Evolutionary conservation across 2,797 vertebrate species (phyloP).

Genomic region (Microhierax caerulescens): DNA sequence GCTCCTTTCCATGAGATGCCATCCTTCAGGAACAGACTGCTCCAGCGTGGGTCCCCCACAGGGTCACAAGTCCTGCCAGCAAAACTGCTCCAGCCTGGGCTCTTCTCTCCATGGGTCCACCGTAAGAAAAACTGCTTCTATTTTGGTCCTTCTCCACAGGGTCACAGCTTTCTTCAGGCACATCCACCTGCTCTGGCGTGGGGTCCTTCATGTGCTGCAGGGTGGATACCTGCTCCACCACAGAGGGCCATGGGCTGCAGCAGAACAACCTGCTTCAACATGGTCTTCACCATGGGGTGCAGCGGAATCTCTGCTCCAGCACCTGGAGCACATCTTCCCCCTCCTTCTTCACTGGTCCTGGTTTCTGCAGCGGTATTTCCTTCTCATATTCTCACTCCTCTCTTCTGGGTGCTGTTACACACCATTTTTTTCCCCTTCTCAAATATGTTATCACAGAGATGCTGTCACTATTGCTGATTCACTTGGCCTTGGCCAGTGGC

Average conservation of each 20-base stretch:
- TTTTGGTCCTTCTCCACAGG: background rate
- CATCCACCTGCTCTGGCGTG: background rate
- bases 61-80: background rate
- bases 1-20: background rate
- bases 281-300: background rate
- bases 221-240: background rate
- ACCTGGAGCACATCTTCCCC: too few relatives aligned
- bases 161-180: background rate
- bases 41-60: too few relatives aligned
- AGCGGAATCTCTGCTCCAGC: background rate
- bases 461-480: too few relatives aligned
- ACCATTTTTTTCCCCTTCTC: background rate
- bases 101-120: too few relatives aligned
- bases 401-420: background rate
- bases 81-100: background rate
- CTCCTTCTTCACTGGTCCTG: too few relatives aligned
- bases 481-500: too few relatives aligned
- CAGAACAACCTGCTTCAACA: background rate
- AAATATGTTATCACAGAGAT: too few relatives aligned
- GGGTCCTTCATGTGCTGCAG: background rate
- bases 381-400: background rate
- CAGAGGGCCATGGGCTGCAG: too few relatives aligned
- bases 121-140: background rate
- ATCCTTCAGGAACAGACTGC: background rate
- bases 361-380: background rate